A percentile compares a stretch with the other conserved stretches of the same genome.
Evolutionary conservation across 2,797 vertebrate species (phyloP).

Genomic region (Antrozous pallidus): DNA sequence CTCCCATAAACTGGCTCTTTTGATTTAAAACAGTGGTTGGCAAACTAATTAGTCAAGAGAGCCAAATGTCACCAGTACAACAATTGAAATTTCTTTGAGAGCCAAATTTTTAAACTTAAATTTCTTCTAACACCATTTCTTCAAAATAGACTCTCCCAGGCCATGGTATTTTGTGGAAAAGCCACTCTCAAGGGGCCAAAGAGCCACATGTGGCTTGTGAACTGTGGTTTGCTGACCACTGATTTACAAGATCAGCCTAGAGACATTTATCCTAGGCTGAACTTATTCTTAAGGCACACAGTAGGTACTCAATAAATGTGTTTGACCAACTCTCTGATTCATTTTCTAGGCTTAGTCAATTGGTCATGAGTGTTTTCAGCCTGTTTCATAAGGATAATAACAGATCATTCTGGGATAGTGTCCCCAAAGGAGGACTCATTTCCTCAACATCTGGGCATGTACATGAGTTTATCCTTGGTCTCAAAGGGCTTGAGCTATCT

Average conservation of each 20-base stretch:
- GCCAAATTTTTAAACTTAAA: too few species aligned
- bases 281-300: neutral
- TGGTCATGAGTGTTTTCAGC: neutral
- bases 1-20: neutral
- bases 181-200: too few species aligned
- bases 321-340: neutral
- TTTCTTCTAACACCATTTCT: too few species aligned
- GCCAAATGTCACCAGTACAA: too few species aligned
- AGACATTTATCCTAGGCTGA: neutral
- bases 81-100: too few species aligned
- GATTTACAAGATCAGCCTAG: neutral
- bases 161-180: too few species aligned
- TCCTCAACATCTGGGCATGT: neutral
- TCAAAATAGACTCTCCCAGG: too few species aligned
- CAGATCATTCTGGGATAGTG: neutral
- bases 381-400: neutral
- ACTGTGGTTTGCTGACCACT: too few species aligned
- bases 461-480: neutral
- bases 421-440: neutral
- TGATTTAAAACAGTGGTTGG: too few species aligned
- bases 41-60: too few species aligned
- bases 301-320: neutral
- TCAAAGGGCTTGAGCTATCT: neutral
- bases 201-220: too few species aligned
- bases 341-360: neutral